Evolutionary conservation across 2,888 invertebrate species (phyloP).

Genomic region (Drosophila fungiperda): DNA sequence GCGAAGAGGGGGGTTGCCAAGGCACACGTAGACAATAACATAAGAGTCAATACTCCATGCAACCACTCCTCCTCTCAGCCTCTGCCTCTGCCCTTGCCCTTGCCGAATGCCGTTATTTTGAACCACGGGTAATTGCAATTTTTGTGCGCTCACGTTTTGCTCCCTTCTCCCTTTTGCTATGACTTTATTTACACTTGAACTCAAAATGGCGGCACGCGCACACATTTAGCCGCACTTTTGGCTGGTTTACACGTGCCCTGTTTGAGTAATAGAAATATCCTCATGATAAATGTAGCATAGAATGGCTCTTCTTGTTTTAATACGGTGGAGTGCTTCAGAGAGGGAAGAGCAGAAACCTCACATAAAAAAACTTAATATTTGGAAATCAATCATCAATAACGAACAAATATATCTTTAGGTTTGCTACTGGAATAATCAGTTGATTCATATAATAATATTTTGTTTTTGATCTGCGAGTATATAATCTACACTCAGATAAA

Average conservation of each 20-base stretch:
- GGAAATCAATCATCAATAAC: neutral
- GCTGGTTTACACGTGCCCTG: constrained; percentile 21
- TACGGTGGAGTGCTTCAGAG: neutral
- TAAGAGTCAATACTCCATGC: neutral
- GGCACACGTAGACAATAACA: constrained; percentile 33
- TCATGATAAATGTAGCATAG: neutral
- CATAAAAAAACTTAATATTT: neutral
- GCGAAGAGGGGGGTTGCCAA: neutral
- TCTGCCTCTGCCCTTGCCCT: neutral
- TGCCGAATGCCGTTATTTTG: constrained; percentile 1
- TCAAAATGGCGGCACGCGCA: constrained; percentile 57
- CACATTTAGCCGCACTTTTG: neutral
- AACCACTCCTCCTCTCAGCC: too few relatives aligned
- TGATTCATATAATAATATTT: neutral
- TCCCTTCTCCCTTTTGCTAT: constrained; percentile 13
- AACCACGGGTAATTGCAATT: constrained; percentile 60
- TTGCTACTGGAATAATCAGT: neutral
- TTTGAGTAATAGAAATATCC: neutral
- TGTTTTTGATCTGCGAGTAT: neutral
- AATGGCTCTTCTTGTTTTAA: neutral
- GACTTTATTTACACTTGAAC: constrained; percentile 71
- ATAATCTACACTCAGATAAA: neutral
- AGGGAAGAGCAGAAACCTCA: neutral
- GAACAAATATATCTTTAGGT: neutral
- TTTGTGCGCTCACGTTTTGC: constrained; percentile 56